Evolutionary conservation across 1,140 invertebrate species (phyloP).

Genomic region (Drosophila truncata): DNA sequence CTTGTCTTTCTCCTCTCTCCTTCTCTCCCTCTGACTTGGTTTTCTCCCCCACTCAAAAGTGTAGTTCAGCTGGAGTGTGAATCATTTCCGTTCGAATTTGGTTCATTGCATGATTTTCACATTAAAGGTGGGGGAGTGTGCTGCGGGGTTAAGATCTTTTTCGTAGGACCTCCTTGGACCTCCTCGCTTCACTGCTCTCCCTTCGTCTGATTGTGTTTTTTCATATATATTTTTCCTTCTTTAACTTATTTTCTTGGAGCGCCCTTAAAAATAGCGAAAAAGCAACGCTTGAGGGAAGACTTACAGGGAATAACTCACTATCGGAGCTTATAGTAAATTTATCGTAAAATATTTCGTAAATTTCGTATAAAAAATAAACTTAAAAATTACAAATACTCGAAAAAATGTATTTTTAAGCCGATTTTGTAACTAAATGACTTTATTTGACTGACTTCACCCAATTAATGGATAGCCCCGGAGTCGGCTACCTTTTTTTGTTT

Average conservation of each 20-base stretch:
- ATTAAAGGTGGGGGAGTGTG: constrained; percentile 47
- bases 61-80: constrained; percentile 74
- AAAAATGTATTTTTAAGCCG: not conserved
- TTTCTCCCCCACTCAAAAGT: constrained; percentile 40
- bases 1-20: constrained; percentile 1
- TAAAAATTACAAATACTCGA: too few species aligned
- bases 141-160: constrained; percentile 22
- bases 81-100: constrained; percentile 83
- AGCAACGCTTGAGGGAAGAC: not conserved
- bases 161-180: constrained; percentile 42
- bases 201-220: constrained; percentile 71
- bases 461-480: constrained; percentile 13
- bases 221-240: constrained; percentile 23
- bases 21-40: not conserved
- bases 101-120: constrained; percentile 83
- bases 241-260: constrained; percentile 72
- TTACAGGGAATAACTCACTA: not conserved
- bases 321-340: not conserved
- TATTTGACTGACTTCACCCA: not conserved
- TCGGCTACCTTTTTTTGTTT: constrained; percentile 2
- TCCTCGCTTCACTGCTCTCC: constrained; percentile 14
- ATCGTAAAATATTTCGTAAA: not conserved
- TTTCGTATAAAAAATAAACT: not conserved
- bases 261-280: constrained; percentile 45
- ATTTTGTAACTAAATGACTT: not conserved